These are phyloP conservation scores for Orthosia gracilis DNA, from an alignment of 2,888 invertebrate species.

Conservation along the genomic window DNA sequence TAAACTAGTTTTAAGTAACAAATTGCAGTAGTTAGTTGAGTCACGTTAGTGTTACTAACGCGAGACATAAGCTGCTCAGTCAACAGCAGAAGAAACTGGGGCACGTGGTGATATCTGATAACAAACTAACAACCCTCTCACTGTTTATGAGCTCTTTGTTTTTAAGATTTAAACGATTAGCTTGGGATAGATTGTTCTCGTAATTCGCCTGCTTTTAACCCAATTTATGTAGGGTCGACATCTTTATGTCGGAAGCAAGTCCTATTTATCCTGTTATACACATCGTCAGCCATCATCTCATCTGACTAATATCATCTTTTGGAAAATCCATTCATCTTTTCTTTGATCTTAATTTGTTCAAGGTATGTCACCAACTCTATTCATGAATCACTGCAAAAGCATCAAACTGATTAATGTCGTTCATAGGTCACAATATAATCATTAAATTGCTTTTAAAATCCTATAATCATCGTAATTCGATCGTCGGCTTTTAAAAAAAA, in stretches of 20 bases:
- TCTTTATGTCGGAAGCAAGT: background rate
- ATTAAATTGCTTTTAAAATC: background rate
- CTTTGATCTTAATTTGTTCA: background rate
- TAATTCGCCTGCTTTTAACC: background rate
- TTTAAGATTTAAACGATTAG: conserved; percentile 30
- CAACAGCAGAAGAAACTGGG: conserved; percentile 45
- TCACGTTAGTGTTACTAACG: conserved; percentile 5
- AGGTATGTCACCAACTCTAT: background rate
- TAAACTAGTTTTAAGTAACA: conserved; percentile 15
- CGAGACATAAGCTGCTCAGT: conserved; percentile 14
- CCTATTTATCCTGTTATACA: background rate
- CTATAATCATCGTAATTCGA: too few relatives aligned
- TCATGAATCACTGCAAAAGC: background rate
- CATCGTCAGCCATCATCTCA: background rate
- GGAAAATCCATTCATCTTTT: background rate
- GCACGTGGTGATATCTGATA: conserved; percentile 37
- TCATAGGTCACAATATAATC: background rate
- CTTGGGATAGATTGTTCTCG: too few relatives aligned
- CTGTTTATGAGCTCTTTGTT: conserved; percentile 26
- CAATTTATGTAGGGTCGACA: background rate
- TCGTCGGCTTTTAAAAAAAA: too few relatives aligned
- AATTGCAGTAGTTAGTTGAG: conserved; percentile 4
- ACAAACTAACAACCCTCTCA: conserved; percentile 16
- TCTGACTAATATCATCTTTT: background rate
- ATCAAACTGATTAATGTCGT: background rate